Conservation (phyloP, 2,888 invertebrate species). For the Acronicta psi region DNA sequence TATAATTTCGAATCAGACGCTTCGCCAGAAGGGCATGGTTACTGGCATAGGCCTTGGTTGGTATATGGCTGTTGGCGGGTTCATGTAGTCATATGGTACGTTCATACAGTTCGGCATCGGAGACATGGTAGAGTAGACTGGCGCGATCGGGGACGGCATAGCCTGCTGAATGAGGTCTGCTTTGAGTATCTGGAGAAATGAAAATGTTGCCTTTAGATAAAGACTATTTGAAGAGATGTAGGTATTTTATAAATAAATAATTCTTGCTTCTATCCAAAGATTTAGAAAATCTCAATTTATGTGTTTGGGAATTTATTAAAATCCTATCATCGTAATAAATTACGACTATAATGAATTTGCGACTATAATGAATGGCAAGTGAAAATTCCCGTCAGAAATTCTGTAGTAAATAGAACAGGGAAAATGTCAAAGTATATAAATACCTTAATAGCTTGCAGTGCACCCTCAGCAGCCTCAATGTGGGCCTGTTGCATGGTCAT, state of each 20-base stretch:
- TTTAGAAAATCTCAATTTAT: too few species aligned
- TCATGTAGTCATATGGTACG: slow-evolving; percentile 70
- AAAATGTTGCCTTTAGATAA: too few species aligned
- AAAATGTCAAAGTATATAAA: background rate
- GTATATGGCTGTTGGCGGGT: slow-evolving; percentile 56
- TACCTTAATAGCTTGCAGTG: slow-evolving; percentile 77
- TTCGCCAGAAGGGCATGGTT: slow-evolving; percentile 68
- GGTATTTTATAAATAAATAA: too few species aligned
- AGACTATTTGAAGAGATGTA: too few species aligned
- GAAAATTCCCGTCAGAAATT: too few species aligned
- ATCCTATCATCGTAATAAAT: too few species aligned
- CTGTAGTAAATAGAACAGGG: too few species aligned
- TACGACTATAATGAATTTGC: too few species aligned
- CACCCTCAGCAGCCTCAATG: slow-evolving; percentile 76
- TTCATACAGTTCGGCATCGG: slow-evolving; percentile 64
- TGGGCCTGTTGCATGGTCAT: slow-evolving; percentile 72
- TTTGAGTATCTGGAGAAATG: slow-evolving; percentile 70
- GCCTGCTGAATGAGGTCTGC: slow-evolving; percentile 68
- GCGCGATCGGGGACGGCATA: slow-evolving; percentile 55
- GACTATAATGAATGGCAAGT: too few species aligned
- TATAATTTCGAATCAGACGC: slow-evolving; percentile 55
- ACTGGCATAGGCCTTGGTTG: slow-evolving; percentile 63
- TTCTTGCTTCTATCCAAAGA: too few species aligned
- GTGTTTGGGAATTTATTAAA: too few species aligned
- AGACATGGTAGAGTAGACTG: slow-evolving; percentile 65